Base-by-base conservation (phyloP, 2,888 invertebrate species). In the Creontiades dilutus region DNA sequence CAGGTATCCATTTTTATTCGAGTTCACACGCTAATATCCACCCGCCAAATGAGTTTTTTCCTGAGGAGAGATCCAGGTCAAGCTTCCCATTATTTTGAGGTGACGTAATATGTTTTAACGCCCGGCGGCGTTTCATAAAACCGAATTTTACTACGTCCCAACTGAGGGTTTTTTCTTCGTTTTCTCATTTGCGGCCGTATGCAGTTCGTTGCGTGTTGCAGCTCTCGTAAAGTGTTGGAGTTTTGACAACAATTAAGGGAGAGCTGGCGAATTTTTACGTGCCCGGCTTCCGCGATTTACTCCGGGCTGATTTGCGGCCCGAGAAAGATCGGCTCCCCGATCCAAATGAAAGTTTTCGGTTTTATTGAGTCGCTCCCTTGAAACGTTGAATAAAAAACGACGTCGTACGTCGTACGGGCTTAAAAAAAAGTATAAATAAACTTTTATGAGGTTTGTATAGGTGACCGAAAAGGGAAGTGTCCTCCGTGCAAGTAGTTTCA, bases 121-220 rank as follows among this genome's bases (percentile, higher is more conserved):
- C 16, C 52, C 16, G 52, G 52, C 16, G 52, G 52, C 12, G 52
- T n/a, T n/a, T 57, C 57, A n/a, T 57, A 57, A 57, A 57, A 57
- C 57, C 57, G 57, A 57, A 57, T 57, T 57, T 57, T 57, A 57
- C 57, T n/a, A n/a, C 57, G 12, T 57, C 57, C 57, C 57, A n/a
- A 57, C 37, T 37, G 2, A 57, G 16, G 16, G 11, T 57, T 57
- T 16, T n/a, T 57, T 57, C 14, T n/a, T 57, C 57, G 57, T 57
- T 57, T n/a, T 57, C 57, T 16, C n/a, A 57, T 57, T 57, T 57
- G 16, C n/a, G n/a, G n/a, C 0, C n/a, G 7, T 16, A 57, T 57
- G 57, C 57, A 57, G n/a, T 5, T 57, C 57, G 16, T 57, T 57
- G 57, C 57, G 57, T 57, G 16, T 57, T 57, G 7, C 7, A 5